Evolutionary conservation across 2,113 vertebrate species (phyloP).

Genomic region (Podarcis cretensis): DNA sequence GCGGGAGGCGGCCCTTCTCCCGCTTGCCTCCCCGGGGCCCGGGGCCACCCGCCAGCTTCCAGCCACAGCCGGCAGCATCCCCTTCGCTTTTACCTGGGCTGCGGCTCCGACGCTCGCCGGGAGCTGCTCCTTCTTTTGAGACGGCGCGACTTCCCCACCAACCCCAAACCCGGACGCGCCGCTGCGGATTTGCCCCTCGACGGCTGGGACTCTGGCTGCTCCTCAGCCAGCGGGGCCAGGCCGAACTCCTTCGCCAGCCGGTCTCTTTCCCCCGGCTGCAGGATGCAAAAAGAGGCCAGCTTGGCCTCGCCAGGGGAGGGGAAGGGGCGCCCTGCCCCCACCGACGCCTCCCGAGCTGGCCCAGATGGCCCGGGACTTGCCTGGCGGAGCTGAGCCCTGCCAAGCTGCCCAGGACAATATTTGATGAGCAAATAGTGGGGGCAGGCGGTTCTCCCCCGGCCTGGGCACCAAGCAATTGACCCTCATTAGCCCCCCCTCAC

Average conservation of each 20-base stretch:
- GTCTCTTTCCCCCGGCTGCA: neutral
- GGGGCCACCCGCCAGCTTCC: neutral
- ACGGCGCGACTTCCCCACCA: accelerated
- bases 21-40: too few relatives aligned
- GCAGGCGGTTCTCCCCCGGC: neutral
- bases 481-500: neutral
- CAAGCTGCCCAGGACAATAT: neutral
- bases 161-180: too few relatives aligned
- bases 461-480: neutral
- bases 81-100: neutral
- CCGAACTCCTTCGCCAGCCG: neutral
- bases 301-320: neutral
- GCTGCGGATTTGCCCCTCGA: too few relatives aligned
- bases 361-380: slow-evolving; percentile 13
- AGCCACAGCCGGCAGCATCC: neutral
- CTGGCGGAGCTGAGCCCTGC: neutral
- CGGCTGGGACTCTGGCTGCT: neutral
- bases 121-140: neutral
- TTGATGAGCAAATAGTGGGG: slow-evolving; percentile 25
- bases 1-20: neutral
- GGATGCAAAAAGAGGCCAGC: neutral
- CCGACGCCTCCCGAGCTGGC: neutral
- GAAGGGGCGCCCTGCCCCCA: neutral
- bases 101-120: neutral
- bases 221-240: neutral